Evolutionary conservation across 1,140 invertebrate species (phyloP), one percentile per base, ranked within the genome.

Genomic region (Andricus grossulariae): DNA sequence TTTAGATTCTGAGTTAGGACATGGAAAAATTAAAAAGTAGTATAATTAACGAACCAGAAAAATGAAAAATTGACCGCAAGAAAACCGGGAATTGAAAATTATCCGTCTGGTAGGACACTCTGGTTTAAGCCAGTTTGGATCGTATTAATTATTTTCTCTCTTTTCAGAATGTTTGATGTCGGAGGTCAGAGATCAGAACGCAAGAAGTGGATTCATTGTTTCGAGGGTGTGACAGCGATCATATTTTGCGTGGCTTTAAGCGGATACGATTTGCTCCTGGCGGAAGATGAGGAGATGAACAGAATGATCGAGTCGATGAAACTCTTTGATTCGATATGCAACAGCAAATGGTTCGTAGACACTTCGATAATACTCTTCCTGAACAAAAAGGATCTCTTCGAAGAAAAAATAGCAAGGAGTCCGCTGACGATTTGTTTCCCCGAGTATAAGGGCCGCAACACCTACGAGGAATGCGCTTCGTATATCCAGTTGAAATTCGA

Each of bases 151-250:
- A 78, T 80, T 83, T 82, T 50, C 78, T 84, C n/a, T 57, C 75
- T 74, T 92, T 93, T 2, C 82, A 96, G 95, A 93, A 96, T 98
- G 93, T 98, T 98, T 91, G 97, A 98, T 92, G 97, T 98, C 75
- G 97, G 97, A 82, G 97, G 97, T 76, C 97, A 98, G 90, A 91
- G 97, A 84, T 98, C 97, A n/a, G 97, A 98, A 90, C 92, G 97
- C 76, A 98, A 98, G 91, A 98, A 98, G 89, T 98, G 98, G 97
- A 99, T 99, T 86, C 97, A 99, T 89, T 99, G 98, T 92, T 99
- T 99, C 89, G 97, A 98, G 91, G 97, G 97, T 73, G 97, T 99
- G 2, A 98, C 97, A 8, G 97, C 98, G 70, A 99, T 97, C 79
- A 99, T 99, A 82, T 99, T 99, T 90, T 99, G 98, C 92, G 98